Percentiles rank a stretch among this genome's conserved stretches.
Conservation (phyloP, 2,113 vertebrate genomes). For the Castor canadensis region DNA sequence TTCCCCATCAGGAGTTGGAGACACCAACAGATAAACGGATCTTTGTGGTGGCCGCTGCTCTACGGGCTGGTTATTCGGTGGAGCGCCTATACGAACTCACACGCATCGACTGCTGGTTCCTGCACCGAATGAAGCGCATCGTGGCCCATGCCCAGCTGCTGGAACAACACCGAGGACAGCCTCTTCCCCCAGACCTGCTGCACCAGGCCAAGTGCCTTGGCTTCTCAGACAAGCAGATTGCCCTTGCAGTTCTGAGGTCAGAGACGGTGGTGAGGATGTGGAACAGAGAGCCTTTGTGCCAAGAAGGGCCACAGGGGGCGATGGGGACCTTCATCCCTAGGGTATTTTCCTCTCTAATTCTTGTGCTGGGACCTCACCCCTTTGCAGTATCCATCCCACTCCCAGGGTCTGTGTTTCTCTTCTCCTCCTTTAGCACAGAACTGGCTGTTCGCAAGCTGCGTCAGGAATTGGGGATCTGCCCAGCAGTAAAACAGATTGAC, state of each 20-base stretch:
- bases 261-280: neutral
- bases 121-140: slow-evolving; percentile 98
- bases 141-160: slow-evolving; percentile 88
- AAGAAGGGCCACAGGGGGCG: neutral
- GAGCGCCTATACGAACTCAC: slow-evolving; percentile 95
- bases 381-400: neutral
- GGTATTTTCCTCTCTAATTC: neutral
- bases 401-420: neutral
- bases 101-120: slow-evolving; percentile 98
- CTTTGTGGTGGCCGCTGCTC: slow-evolving; percentile 93
- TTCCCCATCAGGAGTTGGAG: slow-evolving; percentile 91
- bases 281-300: neutral
- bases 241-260: slow-evolving; percentile 94
- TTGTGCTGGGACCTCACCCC: rapidly evolving
- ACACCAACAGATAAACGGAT: slow-evolving; percentile 96
- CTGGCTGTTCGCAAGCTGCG: slow-evolving; percentile 94
- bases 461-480: slow-evolving; percentile 92
- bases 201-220: slow-evolving; percentile 94
- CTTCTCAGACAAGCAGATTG: slow-evolving; percentile 98
- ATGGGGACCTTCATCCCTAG: neutral
- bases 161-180: slow-evolving; percentile 87
- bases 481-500: slow-evolving; percentile 97
- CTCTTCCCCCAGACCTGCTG: slow-evolving; percentile 88
- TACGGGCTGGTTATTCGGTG: slow-evolving; percentile 92
- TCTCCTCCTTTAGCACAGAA: slow-evolving; percentile 89